Evolutionary conservation across 2,113 vertebrate species (phyloP).

Genomic region (Smithornis capensis): DNA sequence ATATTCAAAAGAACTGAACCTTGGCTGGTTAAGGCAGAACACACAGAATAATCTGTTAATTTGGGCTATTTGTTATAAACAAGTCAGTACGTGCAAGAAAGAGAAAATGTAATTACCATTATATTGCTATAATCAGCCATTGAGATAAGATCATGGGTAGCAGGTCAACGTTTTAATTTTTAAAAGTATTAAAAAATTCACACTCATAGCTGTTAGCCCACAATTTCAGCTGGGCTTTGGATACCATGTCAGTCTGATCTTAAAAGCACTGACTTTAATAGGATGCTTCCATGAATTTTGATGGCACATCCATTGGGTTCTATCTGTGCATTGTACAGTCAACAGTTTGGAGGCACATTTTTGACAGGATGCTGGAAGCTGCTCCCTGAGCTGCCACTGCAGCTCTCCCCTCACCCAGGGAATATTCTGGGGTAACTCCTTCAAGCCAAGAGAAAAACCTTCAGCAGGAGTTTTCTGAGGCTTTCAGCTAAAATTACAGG

Average conservation of each 20-base stretch:
- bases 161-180: background rate
- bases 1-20: background rate
- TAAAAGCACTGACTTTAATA: background rate
- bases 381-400: background rate
- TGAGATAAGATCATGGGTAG: background rate
- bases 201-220: background rate
- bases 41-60: background rate
- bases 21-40: background rate
- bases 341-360: background rate
- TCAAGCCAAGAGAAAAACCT: background rate
- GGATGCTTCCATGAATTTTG: background rate
- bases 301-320: background rate
- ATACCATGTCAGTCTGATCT: background rate
- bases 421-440: background rate
- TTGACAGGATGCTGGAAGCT: background rate
- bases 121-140: background rate
- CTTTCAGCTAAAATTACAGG: conserved; percentile 24
- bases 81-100: background rate
- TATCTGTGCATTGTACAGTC: background rate
- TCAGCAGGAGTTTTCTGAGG: background rate
- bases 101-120: background rate
- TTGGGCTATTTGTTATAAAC: background rate
- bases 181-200: background rate
- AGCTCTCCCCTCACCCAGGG: background rate
- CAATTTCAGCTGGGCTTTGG: background rate